Evolutionary conservation across 2,888 invertebrate species (phyloP).

Genomic region (Anorthoa munda): DNA sequence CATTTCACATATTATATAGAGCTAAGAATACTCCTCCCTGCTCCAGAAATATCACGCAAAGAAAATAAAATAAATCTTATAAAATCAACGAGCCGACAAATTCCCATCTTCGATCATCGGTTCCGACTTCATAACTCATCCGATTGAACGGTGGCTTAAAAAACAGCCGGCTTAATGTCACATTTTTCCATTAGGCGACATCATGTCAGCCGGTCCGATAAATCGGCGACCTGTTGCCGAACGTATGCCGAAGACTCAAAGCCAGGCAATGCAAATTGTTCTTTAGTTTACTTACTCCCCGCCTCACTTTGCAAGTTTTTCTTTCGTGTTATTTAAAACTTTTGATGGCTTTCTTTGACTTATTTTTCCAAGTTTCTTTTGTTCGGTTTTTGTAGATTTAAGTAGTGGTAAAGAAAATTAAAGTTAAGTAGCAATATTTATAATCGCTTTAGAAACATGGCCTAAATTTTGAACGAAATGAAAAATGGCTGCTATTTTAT

Average conservation of each 20-base stretch:
- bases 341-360: conserved; percentile 56
- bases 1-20: neutral
- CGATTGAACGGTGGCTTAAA: conserved; percentile 80
- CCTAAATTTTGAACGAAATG: neutral
- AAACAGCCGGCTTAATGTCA: conserved; percentile 81
- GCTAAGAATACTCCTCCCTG: neutral
- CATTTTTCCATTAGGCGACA: conserved; percentile 86
- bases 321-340: conserved; percentile 64
- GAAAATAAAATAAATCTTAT: conserved; percentile 58
- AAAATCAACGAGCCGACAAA: conserved; percentile 78
- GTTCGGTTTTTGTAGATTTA: conserved; percentile 29
- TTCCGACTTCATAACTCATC: conserved; percentile 81
- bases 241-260: conserved; percentile 77
- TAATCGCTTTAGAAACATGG: neutral
- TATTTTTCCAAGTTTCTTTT: conserved; percentile 49
- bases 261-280: conserved; percentile 81
- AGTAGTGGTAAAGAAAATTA: conserved; percentile 20
- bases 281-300: conserved; percentile 78
- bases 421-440: neutral
- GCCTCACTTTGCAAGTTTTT: conserved; percentile 59
- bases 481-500: conserved; percentile 8
- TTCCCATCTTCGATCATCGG: conserved; percentile 75
- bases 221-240: conserved; percentile 88
- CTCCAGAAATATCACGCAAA: conserved; percentile 38
- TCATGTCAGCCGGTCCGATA: conserved; percentile 77